These are phyloP conservation scores for Aphelinus certus DNA, from an alignment of 1,140 invertebrate species.

Conservation along the genomic window DNA sequence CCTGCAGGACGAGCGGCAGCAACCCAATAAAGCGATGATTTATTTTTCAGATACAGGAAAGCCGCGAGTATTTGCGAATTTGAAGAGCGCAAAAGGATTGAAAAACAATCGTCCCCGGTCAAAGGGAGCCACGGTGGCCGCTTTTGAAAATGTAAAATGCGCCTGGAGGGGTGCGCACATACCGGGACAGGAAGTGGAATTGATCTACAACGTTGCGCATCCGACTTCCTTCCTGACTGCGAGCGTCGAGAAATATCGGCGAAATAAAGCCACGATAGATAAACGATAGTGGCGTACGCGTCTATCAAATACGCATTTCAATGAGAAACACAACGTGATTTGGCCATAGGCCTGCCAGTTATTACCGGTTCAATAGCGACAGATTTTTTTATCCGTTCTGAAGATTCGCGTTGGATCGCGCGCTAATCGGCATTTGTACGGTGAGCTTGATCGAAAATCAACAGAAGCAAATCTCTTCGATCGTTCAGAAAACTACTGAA, in stretches of 20 bases:
- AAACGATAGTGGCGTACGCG: slow-evolving; percentile 30
- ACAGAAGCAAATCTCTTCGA: too few relatives aligned
- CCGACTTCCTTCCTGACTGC: background rate
- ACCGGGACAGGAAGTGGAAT: slow-evolving; percentile 5
- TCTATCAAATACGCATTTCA: slow-evolving; percentile 40
- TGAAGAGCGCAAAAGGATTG: background rate
- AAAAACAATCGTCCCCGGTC: background rate
- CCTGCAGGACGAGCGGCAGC: too few relatives aligned
- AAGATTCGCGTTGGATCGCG: too few relatives aligned
- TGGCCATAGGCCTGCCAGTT: background rate
- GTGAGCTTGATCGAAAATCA: too few relatives aligned
- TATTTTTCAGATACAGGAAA: too few relatives aligned
- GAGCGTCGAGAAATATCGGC: slow-evolving; percentile 17
- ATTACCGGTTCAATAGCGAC: background rate
- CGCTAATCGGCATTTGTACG: too few relatives aligned
- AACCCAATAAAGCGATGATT: too few relatives aligned
- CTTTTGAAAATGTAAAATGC: slow-evolving; percentile 20
- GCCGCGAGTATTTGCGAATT: background rate
- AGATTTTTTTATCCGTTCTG: too few relatives aligned
- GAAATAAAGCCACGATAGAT: slow-evolving; percentile 30
- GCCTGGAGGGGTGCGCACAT: background rate
- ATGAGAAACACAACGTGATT: slow-evolving; percentile 32
- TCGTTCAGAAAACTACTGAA: too few relatives aligned
- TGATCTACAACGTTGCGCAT: slow-evolving; percentile 26
- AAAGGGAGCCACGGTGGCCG: background rate